Percentiles rank a stretch among this genome's conserved stretches.
phyloP scores from a whole-genome alignment of 1,140 invertebrate genomes.

The Drosophila mauritiana region DNA sequence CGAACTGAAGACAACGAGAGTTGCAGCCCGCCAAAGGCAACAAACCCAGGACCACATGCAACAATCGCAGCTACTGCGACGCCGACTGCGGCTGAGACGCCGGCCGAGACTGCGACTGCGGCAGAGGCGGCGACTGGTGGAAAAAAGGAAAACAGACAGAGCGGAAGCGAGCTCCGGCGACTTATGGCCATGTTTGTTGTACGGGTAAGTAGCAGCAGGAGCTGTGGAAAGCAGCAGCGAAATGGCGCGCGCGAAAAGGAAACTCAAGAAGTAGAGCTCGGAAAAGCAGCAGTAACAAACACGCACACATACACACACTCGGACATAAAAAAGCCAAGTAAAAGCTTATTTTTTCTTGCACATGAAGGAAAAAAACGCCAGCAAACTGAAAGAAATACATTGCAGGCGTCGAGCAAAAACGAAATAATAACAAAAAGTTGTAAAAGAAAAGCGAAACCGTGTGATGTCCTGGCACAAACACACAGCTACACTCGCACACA shows the following conservation, averaged over 20 bases:
- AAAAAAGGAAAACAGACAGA: slow-evolving; percentile 50
- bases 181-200: slow-evolving; percentile 80
- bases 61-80: slow-evolving; percentile 56
- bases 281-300: slow-evolving; percentile 47
- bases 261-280: slow-evolving; percentile 76
- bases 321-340: slow-evolving; percentile 75
- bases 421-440: slow-evolving; percentile 83
- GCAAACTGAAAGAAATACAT: slow-evolving; percentile 81
- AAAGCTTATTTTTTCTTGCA: slow-evolving; percentile 71
- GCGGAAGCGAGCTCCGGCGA: slow-evolving; percentile 63
- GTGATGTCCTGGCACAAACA: slow-evolving; percentile 72
- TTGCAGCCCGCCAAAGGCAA: slow-evolving; percentile 75
- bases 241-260: slow-evolving; percentile 78
- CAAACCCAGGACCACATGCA: slow-evolving; percentile 68
- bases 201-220: slow-evolving; percentile 64
- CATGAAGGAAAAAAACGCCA: slow-evolving; percentile 77
- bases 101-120: slow-evolving; percentile 23
- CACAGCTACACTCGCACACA: slow-evolving; percentile 27
- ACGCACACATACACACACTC: slow-evolving; percentile 38
- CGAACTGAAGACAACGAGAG: slow-evolving; percentile 77
- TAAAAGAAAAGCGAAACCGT: slow-evolving; percentile 83
- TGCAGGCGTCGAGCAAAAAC: slow-evolving; percentile 74
- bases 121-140: slow-evolving; percentile 47
- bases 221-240: slow-evolving; percentile 46
- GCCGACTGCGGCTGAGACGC: slow-evolving; percentile 26